phyloP scores from a whole-genome alignment of 1,140 invertebrate genomes.

The Scaptodrosophila lebanonensis region DNA sequence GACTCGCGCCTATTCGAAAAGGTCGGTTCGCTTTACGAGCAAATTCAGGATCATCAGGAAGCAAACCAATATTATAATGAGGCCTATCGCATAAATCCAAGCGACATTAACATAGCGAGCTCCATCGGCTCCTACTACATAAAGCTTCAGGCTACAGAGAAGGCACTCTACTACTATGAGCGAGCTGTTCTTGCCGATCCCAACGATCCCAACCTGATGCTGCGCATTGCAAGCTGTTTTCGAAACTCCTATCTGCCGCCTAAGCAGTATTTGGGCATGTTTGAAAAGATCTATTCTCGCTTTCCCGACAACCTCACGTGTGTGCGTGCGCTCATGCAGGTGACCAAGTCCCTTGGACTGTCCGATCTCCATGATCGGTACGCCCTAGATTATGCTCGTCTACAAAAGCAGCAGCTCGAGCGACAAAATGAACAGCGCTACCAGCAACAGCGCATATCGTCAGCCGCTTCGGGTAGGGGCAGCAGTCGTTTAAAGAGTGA shows the following conservation, averaged over 20 bases:
- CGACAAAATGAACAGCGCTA: slow-evolving; percentile 82
- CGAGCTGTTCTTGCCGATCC: slow-evolving; percentile 92
- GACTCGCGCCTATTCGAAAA: slow-evolving; percentile 90
- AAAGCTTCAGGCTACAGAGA: slow-evolving; percentile 91
- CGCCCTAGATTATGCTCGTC: slow-evolving; percentile 86
- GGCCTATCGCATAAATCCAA: slow-evolving; percentile 93
- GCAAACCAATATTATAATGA: slow-evolving; percentile 95
- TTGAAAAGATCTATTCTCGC: slow-evolving; percentile 86
- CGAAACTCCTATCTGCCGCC: slow-evolving; percentile 88
- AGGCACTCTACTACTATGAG: slow-evolving; percentile 92
- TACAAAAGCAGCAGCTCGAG: slow-evolving; percentile 80
- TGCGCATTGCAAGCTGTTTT: slow-evolving; percentile 91
- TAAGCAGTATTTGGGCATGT: slow-evolving; percentile 88
- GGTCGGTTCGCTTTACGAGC: slow-evolving; percentile 91
- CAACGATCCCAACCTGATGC: slow-evolving; percentile 88
- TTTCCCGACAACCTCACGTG: slow-evolving; percentile 94
- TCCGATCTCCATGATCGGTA: slow-evolving; percentile 85
- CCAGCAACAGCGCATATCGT: slow-evolving; percentile 81
- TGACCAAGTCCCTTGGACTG: slow-evolving; percentile 82
- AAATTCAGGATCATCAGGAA: slow-evolving; percentile 91
- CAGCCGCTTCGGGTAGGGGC: slow-evolving; percentile 76
- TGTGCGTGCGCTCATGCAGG: slow-evolving; percentile 90
- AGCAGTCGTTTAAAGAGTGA: slow-evolving; percentile 72
- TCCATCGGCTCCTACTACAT: slow-evolving; percentile 95
- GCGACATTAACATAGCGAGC: slow-evolving; percentile 92